Percentiles rank a stretch among this genome's conserved stretches.
Evolutionary conservation across 2,113 vertebrate species (phyloP).

Genomic region (Scolopax mira): DNA sequence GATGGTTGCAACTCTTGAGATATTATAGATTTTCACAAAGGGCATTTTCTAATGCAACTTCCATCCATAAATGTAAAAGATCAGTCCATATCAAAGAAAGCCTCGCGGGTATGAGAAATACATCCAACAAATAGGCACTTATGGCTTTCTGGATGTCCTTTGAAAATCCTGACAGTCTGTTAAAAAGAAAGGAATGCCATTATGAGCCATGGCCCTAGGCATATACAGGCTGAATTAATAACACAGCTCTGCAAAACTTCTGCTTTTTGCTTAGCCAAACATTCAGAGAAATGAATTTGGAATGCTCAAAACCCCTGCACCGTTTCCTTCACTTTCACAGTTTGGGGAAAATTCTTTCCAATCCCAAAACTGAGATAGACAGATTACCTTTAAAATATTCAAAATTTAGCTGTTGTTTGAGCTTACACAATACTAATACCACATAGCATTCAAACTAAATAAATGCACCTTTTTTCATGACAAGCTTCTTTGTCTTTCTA

Average conservation of each 20-base stretch:
- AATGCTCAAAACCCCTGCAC: slow-evolving; percentile 3
- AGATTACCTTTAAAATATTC: slow-evolving; percentile 20
- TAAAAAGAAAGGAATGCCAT: slow-evolving; percentile 68
- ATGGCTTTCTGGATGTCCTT: slow-evolving; percentile 65
- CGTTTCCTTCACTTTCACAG: background rate
- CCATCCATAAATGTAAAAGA: slow-evolving; percentile 53
- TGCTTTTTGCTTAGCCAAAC: slow-evolving; percentile 57
- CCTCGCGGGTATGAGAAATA: slow-evolving; percentile 57
- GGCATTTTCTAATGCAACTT: slow-evolving; percentile 2
- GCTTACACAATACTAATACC: background rate
- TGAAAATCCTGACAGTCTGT: slow-evolving; percentile 66
- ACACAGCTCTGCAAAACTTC: slow-evolving; percentile 47
- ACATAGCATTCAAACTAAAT: background rate
- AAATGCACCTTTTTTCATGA: background rate
- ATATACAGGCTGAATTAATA: slow-evolving; percentile 65
- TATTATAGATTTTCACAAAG: slow-evolving; percentile 41
- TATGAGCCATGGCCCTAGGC: slow-evolving; percentile 68
- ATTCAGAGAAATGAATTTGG: slow-evolving; percentile 28
- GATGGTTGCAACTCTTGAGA: slow-evolving; percentile 45
- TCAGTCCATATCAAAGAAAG: slow-evolving; percentile 68
- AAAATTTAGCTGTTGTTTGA: background rate
- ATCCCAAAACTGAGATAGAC: background rate
- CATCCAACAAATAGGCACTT: slow-evolving; percentile 64
- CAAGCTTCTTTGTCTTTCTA: background rate
- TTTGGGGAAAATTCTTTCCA: slow-evolving; percentile 23